Conservation (phyloP, 2,797 vertebrate species). For the Pelobates cultripes region DNA sequence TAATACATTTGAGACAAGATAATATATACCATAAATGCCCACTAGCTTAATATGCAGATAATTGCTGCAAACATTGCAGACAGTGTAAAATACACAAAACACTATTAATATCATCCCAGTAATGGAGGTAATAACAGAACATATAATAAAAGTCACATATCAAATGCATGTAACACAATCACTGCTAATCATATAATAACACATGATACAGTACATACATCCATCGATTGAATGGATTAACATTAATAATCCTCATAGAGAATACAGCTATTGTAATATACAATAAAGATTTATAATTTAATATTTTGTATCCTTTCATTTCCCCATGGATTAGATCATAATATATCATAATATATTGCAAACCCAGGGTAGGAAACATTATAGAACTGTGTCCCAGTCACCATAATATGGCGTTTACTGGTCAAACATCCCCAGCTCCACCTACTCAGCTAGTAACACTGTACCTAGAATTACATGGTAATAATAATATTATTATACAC, state of each 20-base stretch:
- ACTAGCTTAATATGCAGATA: not conserved
- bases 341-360: too few species aligned
- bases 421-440: too few species aligned
- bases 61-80: not conserved
- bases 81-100: not conserved
- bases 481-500: too few species aligned
- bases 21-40: not conserved
- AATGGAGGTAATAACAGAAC: not conserved
- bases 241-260: not conserved
- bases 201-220: conserved; percentile 1
- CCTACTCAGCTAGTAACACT: too few species aligned
- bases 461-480: too few species aligned
- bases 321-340: too few species aligned
- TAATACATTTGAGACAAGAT: too few species aligned
- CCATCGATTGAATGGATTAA: not conserved
- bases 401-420: too few species aligned
- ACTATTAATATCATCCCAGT: not conserved
- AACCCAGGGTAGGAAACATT: too few species aligned
- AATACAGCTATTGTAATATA: conserved; percentile 1
- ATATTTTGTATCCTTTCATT: not conserved
- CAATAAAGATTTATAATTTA: not conserved
- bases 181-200: not conserved
- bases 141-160: not conserved
- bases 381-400: too few species aligned
- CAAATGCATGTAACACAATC: too few species aligned